A percentile compares a stretch with the other conserved stretches of the same genome.
Conservation (phyloP, 2,113 vertebrate species). For the Harpagus bidentatus region DNA sequence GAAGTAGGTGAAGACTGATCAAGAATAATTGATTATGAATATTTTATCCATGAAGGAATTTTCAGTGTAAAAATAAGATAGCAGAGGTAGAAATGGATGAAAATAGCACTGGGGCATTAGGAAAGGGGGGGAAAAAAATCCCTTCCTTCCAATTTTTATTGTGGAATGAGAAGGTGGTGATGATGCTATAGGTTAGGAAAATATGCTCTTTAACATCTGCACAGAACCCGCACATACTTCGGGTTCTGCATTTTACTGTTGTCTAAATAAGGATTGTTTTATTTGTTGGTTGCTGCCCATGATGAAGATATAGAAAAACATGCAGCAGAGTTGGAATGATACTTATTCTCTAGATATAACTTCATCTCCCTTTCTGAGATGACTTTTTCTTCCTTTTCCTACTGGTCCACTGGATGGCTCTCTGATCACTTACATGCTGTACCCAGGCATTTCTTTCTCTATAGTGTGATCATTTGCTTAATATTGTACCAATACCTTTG, state of each 20-base stretch:
- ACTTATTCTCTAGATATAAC: neutral
- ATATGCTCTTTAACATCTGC: neutral
- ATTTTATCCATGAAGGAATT: neutral
- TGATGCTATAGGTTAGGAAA: neutral
- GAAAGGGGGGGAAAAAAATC: fast-evolving
- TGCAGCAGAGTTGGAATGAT: neutral
- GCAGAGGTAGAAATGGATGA: neutral
- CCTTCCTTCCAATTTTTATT: neutral
- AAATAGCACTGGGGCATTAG: neutral
- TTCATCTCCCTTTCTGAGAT: neutral
- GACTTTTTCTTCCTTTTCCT: conserved; percentile 7
- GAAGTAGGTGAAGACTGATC: neutral
- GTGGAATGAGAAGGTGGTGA: neutral
- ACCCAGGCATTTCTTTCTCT: neutral
- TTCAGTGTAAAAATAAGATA: neutral
- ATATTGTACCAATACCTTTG: neutral
- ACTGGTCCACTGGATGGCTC: conserved; percentile 61
- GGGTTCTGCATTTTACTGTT: neutral
- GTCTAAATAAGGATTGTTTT: neutral
- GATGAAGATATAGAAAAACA: neutral
- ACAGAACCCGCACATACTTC: too few species aligned
- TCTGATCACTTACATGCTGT: conserved; percentile 23
- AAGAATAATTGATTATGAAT: conserved; percentile 26
- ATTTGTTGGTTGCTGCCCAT: neutral
- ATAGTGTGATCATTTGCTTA: neutral